Evolutionary conservation across 2,797 vertebrate genomes (phyloP).

Genomic region (Sebastes aleutianus): DNA sequence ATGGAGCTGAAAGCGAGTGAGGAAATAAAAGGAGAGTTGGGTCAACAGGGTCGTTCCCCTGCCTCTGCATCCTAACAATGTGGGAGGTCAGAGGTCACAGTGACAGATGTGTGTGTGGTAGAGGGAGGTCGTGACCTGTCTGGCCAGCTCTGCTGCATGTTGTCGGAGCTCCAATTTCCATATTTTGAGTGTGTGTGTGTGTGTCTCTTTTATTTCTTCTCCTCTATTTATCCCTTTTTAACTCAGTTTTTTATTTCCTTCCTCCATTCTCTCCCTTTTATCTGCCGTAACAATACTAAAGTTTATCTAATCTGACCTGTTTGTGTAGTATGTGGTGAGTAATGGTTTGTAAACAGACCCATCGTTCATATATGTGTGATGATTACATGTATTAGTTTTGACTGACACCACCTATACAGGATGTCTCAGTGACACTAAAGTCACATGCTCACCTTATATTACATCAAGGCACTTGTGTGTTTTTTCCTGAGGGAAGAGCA

Average conservation of each 20-base stretch:
- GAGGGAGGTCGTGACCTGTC: conserved; percentile 40
- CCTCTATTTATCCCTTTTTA: neutral
- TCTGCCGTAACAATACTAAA: neutral
- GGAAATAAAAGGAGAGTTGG: neutral
- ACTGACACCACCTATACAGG: neutral
- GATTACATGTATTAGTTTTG: neutral
- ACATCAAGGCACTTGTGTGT: neutral
- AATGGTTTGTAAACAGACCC: neutral
- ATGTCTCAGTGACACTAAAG: neutral
- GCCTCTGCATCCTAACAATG: conserved; percentile 1
- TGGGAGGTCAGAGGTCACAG: conserved; percentile 47
- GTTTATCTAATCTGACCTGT: neutral
- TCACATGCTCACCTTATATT: neutral
- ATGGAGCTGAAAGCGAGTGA: neutral
- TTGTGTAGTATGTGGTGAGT: neutral
- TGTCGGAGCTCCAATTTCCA: conserved; percentile 7
- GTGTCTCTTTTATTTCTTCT: neutral
- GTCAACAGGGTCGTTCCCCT: neutral
- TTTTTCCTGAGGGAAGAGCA: neutral
- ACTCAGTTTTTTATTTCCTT: neutral
- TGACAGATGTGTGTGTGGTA: conserved; percentile 25
- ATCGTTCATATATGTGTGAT: neutral
- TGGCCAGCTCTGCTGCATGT: conserved; percentile 5
- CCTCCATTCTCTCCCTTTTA: neutral
- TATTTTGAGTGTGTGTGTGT: neutral